phyloP scores from a whole-genome alignment of 2,113 vertebrate species.

The Pachyramphus minor region DNA sequence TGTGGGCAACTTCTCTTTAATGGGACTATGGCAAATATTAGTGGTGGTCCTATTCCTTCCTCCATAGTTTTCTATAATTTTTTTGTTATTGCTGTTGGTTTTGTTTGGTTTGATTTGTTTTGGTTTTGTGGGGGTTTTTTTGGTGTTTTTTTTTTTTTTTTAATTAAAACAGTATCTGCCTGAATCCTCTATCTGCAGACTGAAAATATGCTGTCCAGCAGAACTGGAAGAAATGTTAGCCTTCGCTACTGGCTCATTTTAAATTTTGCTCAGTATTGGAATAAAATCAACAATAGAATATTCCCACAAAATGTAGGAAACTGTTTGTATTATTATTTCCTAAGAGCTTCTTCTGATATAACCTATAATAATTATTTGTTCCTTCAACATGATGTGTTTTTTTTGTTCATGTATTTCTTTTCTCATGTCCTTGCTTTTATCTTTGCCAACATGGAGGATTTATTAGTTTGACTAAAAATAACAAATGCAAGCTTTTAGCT shows the following conservation, averaged over 20 bases:
- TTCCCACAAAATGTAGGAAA: background rate
- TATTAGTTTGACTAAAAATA: slow-evolving; percentile 43
- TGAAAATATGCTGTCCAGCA: background rate
- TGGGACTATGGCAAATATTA: background rate
- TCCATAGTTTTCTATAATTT: background rate
- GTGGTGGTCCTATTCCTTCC: background rate
- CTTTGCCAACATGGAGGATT: slow-evolving; percentile 2
- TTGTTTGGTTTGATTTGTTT: too few relatives aligned
- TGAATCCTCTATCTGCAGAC: background rate
- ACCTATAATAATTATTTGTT: background rate
- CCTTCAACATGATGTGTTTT: background rate
- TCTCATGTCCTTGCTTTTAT: slow-evolving; percentile 12
- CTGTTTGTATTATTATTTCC: background rate
- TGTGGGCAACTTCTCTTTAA: background rate
- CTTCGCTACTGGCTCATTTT: background rate
- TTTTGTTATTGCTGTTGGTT: background rate
- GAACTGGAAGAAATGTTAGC: background rate
- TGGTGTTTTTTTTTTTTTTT: background rate
- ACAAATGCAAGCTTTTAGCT: slow-evolving; percentile 5
- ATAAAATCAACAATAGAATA: background rate
- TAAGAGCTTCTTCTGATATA: background rate
- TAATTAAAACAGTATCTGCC: background rate
- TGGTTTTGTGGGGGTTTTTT: too few relatives aligned
- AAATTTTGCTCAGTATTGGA: background rate
- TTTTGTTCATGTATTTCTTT: background rate